phyloP scores from a whole-genome alignment of 2,113 vertebrate species.

The Anas platyrhynchos region DNA sequence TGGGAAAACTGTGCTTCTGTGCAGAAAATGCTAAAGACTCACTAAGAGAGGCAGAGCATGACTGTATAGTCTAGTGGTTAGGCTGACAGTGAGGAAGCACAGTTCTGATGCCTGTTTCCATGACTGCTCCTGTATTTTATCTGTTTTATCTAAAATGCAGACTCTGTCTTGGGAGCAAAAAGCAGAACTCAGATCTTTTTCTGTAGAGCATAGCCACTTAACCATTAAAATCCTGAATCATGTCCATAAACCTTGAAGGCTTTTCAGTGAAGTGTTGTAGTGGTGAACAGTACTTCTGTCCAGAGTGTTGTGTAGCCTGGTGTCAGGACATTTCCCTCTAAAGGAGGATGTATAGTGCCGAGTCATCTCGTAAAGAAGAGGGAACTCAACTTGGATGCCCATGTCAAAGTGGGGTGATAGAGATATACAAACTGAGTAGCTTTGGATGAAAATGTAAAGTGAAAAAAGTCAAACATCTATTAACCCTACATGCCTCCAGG shows the following conservation, averaged over 20 bases:
- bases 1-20: not conserved
- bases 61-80: not conserved
- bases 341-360: not conserved
- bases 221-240: fast-evolving
- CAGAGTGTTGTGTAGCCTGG: not conserved
- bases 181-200: not conserved
- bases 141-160: not conserved
- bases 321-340: not conserved
- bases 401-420: not conserved
- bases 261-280: not conserved
- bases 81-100: not conserved
- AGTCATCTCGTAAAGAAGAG: not conserved
- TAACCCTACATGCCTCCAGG: not conserved
- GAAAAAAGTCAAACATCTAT: not conserved
- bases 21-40: not conserved
- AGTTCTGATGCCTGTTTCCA: not conserved
- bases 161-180: not conserved
- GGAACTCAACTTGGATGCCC: not conserved
- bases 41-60: not conserved
- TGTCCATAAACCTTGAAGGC: not conserved
- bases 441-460: not conserved
- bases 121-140: not conserved
- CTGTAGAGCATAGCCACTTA: not conserved
- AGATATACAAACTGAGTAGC: not conserved
- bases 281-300: fast-evolving